These are phyloP conservation scores for Lepidocolaptes lacrymiger DNA, from an alignment of 2,797 vertebrate species.

Conservation along the genomic window DNA sequence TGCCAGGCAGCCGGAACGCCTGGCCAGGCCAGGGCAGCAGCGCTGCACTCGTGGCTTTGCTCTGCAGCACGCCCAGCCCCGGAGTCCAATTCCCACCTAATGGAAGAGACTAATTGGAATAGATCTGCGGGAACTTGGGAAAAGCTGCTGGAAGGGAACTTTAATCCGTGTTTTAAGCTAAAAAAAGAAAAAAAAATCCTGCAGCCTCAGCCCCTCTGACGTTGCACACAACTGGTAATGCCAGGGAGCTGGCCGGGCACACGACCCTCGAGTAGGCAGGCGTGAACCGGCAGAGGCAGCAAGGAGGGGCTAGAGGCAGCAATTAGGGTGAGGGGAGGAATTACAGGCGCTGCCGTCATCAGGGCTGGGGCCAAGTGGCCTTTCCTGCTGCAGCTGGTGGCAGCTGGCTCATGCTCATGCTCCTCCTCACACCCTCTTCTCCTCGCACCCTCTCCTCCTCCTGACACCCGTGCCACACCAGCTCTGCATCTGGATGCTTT, in stretches of 20 bases:
- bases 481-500: not conserved
- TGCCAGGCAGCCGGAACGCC: accelerated
- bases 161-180: not conserved
- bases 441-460: not conserved
- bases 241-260: not conserved
- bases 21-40: not conserved
- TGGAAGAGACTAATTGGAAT: constrained; percentile 38
- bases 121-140: constrained; percentile 24
- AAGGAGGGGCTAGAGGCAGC: not conserved
- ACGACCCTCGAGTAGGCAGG: not conserved
- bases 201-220: not conserved
- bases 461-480: accelerated
- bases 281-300: accelerated
- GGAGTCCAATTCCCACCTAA: not conserved
- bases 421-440: not conserved
- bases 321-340: not conserved
- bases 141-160: not conserved
- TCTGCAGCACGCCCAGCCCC: not conserved
- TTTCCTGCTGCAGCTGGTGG: not conserved
- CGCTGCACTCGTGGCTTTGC: not conserved
- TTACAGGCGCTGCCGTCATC: not conserved
- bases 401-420: accelerated
- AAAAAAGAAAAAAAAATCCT: not conserved
- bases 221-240: not conserved
- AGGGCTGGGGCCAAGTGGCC: not conserved